Base-by-base conservation (phyloP, 2,888 invertebrate species). In the Orgyia antiqua region DNA sequence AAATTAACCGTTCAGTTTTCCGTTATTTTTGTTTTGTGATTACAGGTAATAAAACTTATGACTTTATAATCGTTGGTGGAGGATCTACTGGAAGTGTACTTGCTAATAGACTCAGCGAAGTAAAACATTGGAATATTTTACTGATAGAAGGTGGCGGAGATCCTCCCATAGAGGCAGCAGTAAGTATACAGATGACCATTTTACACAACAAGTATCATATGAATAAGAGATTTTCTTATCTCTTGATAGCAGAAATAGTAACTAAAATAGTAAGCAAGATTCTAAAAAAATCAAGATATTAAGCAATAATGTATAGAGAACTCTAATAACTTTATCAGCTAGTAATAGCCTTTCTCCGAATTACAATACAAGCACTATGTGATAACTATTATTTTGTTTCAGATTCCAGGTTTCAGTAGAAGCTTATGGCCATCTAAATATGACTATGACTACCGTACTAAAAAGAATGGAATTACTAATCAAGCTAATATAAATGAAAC, bases 381-480 rank as follows among this genome's bases (percentile, higher is more conserved):
- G n/a, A n/a, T n/a, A n/a, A 15, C 4, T 15, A 15, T 15, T 15
- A 4, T 15, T 15, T 15, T 4, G 6, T 42, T 42, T 5, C 36
- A 68, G 65, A 46, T 69, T 29, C 67, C 68, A n/a, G 31, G 27
- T 2, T 26, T 61, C 8, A 33, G 47, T 7, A 29, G 24, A 10
- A n/a, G 11, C 0, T 12, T 68, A 5, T 50, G 27, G 25, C 21
- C 89, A 52, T 77, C 60, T 3, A 24, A 52, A 57, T 69, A 93
- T 31, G 94, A 95, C 63, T 95, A 95, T 94, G 89, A 92, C 58
- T 95, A 94, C 68, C 91, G 91, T 64, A 93, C 93, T 0, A 93
- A 93, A 52, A 92, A 93, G 0, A 90, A 92, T 58, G 90, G 90
- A 12, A 89, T 86, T 27, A 87, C 89, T 1, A 93, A 93, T 63